Conservation (phyloP, 1,140 invertebrate species). For the Papilio glaucus region DNA sequence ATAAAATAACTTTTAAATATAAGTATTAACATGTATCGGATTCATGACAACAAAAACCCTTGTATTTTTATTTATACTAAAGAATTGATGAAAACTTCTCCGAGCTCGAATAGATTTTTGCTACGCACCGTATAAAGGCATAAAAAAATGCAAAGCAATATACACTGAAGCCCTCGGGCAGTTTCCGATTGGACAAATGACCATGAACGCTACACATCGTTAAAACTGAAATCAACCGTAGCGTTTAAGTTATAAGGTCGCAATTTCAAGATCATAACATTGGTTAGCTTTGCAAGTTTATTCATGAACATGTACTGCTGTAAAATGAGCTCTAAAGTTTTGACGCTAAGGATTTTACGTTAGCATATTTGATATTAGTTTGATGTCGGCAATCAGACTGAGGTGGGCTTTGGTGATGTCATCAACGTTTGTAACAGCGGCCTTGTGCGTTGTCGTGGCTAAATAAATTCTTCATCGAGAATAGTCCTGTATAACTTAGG, state of each 20-base stretch:
- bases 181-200: constrained; percentile 56
- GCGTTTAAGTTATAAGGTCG: neutral
- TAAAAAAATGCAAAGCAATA: constrained; percentile 59
- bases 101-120: constrained; percentile 53
- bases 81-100: constrained; percentile 51
- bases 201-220: constrained; percentile 45
- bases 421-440: constrained; percentile 28
- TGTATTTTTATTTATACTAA: constrained; percentile 31
- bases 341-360: neutral
- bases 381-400: constrained; percentile 20
- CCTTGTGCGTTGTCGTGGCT: constrained; percentile 8
- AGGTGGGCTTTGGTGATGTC: constrained; percentile 33
- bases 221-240: constrained; percentile 45
- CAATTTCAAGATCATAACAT: neutral
- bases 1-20: neutral
- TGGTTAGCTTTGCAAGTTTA: neutral
- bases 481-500: neutral
- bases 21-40: neutral
- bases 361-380: neutral
- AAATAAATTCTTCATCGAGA: constrained; percentile 12
- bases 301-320: neutral
- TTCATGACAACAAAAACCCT: neutral
- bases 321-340: neutral
- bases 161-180: constrained; percentile 56
- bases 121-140: constrained; percentile 46